Evolutionary conservation across 2,888 invertebrate species (phyloP), one percentile per base, ranked within the genome.

Genomic region (Drosophila aldrichi): DNA sequence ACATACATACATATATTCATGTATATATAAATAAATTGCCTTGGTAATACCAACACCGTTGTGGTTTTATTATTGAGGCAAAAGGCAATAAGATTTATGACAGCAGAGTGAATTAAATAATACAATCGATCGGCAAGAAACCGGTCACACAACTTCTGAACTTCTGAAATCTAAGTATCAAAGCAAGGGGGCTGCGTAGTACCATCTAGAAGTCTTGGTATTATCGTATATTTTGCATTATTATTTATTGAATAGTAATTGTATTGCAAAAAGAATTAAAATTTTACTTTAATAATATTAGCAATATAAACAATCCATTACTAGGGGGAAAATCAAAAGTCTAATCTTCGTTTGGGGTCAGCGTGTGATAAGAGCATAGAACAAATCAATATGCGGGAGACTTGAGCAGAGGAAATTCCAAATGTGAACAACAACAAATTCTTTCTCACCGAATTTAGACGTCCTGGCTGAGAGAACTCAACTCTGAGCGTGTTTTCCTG

Each of bases 381-480:
- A 56, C 46, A 48, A 46, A 57, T 38, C 18, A 34, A 25, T 48
- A 12, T n/a, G 5, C 5, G 3, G 20, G 34, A 9, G 14, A 52
- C 8, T 29, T 16, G 20, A 9, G n/a, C 64, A 7, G 25, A 25
- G 25, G 25, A 5, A 5, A 25, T 25, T 25, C 25, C 25, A 25
- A 22, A 20, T 12, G 14, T 4, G 7, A 41, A 16, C 0, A 14
- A 14, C 5, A 9, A 0, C 14, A 0, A 8, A 12, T 8, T 7
- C 8, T 6, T 32, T 62, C 81, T 88, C 72, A 91, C 91, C 81
- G 85, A 74, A 18, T 55, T 51, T 1, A 79, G 62, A 3, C 51
- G 43, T 18, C 69, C 71, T 6, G 51, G 79, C 55, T 91, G 92
- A 5, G 90, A 89, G 54, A 92, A 81, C 63, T 83, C 74, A 10